Evolutionary conservation across 2,888 invertebrate species (phyloP), one percentile per base, ranked within the genome.

Genomic region (Serripes groenlandicus): DNA sequence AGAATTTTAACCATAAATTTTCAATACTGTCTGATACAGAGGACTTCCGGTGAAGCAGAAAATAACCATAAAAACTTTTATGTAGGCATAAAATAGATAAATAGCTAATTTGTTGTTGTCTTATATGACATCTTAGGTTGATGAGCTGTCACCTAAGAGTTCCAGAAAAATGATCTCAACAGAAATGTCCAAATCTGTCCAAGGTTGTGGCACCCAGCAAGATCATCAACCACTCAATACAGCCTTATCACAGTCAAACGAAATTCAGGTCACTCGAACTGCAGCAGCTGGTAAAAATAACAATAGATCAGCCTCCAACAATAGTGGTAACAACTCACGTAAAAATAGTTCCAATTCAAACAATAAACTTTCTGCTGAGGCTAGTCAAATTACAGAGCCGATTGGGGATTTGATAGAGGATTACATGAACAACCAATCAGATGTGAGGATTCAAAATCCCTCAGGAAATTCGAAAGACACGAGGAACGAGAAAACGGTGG

Each of bases 101-200:
- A n/a, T n/a, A n/a, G n/a, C n/a, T 58, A 58, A 7, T 58, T 23
- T 58, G 9, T 58, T 23, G 15, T 23, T 58, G 9, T n/a, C 42
- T 42, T 42, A n/a, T n/a, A n/a, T n/a, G n/a, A n/a, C n/a, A 34
- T 75, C 54, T 15, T 35, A 91, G 91, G 89, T 91, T 23, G 91
- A 91, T 83, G 90, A 91, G 37, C 77, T 91, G 21, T 89, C 90
- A 15, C 85, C 88, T n/a, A 85, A 89, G 69, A 81, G 81, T 11
- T 71, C 90, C 42, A 75, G 90, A 32, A 79, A 81, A 60, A 75
- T 86, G 82, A 88, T 90, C 58, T 80, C 85, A 26, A 75, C 70
- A 30, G 90, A 90, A 69, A 83, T 85, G 74, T 49, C 72, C 28
- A 87, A 87, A 58, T 69, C 82, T 26, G 64, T 82, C 7, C 78